phyloP scores from a whole-genome alignment of 1,140 invertebrate genomes.

The Macrostomum lignano region DNA sequence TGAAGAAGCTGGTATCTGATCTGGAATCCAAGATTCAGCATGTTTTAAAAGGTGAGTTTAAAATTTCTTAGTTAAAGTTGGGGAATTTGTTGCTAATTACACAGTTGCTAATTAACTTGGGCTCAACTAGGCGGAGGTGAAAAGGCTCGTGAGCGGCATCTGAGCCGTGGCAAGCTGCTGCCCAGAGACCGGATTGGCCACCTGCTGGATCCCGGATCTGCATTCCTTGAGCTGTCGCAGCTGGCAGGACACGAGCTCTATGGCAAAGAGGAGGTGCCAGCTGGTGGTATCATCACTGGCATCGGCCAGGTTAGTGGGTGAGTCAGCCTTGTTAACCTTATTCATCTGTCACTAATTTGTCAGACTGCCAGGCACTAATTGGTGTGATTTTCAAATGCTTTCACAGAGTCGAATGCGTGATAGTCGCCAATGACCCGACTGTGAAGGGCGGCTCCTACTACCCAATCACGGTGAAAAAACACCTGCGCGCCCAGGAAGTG shows the following conservation, averaged over 20 bases:
- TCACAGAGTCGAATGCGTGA: slow-evolving; percentile 61
- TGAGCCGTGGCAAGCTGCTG: slow-evolving; percentile 45
- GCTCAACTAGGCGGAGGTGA: slow-evolving; percentile 16
- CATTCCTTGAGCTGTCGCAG: slow-evolving; percentile 69
- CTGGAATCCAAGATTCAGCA: no score
- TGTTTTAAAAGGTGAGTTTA: no score
- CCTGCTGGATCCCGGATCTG: slow-evolving; percentile 46
- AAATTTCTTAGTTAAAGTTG: no score
- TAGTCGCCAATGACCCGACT: slow-evolving; percentile 83
- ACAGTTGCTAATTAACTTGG: neutral
- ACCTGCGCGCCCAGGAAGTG: slow-evolving; percentile 80
- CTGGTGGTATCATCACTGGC: slow-evolving; percentile 47
- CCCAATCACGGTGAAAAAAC: slow-evolving; percentile 87
- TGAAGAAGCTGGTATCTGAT: no score
- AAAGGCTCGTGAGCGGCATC: slow-evolving; percentile 19
- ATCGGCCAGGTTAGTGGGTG: slow-evolving; percentile 51
- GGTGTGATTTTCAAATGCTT: slow-evolving; percentile 21
- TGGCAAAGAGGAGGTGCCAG: slow-evolving; percentile 50
- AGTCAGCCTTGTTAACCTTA: slow-evolving; percentile 3
- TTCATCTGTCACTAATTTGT: no score
- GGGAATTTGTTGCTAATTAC: no score
- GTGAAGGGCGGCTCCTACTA: slow-evolving; percentile 87
- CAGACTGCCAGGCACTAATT: slow-evolving; percentile 56
- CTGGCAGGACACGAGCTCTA: slow-evolving; percentile 47
- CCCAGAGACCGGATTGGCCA: slow-evolving; percentile 57